Evolutionary conservation across 1,140 invertebrate species (phyloP), one percentile per base, ranked within the genome.

Genomic region (Mizuhopecten yessoensis): DNA sequence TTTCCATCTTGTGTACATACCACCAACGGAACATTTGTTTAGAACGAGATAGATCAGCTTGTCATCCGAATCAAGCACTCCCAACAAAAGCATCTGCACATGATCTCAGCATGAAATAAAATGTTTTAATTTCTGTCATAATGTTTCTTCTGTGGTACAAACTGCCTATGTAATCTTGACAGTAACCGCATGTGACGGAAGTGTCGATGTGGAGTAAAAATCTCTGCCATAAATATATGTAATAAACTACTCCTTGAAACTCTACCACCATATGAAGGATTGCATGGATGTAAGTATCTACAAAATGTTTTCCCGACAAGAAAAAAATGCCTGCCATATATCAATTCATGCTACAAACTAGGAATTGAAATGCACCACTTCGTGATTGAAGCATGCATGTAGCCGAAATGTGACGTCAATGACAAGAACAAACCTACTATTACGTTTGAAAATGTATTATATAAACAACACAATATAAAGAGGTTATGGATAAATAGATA

Each of bases 261-360:
- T 75, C 57, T 75, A 17, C 57, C 57, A 75, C n/a, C 57, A 75
- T 75, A 75, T 75, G n/a, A 75, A 39, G 42, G 57, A 75, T 9
- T 29, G n/a, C 57, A 75, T 29, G 57, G 5, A 75, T 75, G 0
- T 75, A 29, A 20, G 10, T 17, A 45, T 45, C 9, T 45, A 9
- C 17, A 75, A 75, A 75, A 75, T 75, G 23, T 9, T 7, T 29
- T 75, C 23, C 1, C 17, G 57, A 75, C 57, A 75, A 75, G 57
- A 75, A n/a, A n/a, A 20, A 75, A 29, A 17, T 75, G 5, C 57
- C 29, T 5, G 0, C 57, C 1, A 57, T 29, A 75, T 5, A 75
- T 75, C 57, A 75, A 75, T n/a, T n/a, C n/a, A n/a, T 75, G 23
- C n/a, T 75, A 17, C n/a, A 75, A 75, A 29, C 23, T 20, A 49